Conservation (phyloP, 2,113 vertebrate genomes). For the Atherinomorus stipes region DNA sequence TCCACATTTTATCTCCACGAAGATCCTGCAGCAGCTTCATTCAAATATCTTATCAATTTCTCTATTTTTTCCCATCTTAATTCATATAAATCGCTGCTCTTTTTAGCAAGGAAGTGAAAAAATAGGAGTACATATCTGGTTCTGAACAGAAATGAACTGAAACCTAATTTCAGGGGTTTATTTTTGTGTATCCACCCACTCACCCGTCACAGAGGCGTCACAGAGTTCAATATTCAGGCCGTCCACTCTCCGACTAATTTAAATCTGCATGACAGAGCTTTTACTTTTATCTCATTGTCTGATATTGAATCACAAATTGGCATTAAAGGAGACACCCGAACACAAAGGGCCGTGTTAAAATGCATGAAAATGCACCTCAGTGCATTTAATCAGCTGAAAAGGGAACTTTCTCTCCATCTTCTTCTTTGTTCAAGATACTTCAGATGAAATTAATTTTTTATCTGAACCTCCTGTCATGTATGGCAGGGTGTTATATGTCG, state of each 20-base stretch:
- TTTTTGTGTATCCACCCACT: not conserved
- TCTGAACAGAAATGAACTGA: slow-evolving; percentile 1
- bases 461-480: not conserved
- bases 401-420: too few species aligned
- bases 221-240: not conserved
- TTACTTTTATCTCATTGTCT: too few species aligned
- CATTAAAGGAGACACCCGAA: too few species aligned
- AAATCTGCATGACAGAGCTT: not conserved
- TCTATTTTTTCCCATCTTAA: too few species aligned
- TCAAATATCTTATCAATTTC: too few species aligned
- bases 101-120: too few species aligned
- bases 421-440: not conserved
- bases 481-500: too few species aligned
- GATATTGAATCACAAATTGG: too few species aligned
- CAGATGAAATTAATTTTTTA: not conserved
- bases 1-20: too few species aligned
- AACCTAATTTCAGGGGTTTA: slow-evolving; percentile 7
- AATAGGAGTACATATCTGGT: too few species aligned
- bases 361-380: not conserved
- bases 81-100: too few species aligned
- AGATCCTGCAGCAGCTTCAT: too few species aligned
- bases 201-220: not conserved
- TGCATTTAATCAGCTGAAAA: not conserved
- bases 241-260: not conserved
- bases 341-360: not conserved